These are phyloP conservation scores for Lycophotia porphyrea DNA, from an alignment of 2,888 invertebrate species.

Conservation along the genomic window DNA sequence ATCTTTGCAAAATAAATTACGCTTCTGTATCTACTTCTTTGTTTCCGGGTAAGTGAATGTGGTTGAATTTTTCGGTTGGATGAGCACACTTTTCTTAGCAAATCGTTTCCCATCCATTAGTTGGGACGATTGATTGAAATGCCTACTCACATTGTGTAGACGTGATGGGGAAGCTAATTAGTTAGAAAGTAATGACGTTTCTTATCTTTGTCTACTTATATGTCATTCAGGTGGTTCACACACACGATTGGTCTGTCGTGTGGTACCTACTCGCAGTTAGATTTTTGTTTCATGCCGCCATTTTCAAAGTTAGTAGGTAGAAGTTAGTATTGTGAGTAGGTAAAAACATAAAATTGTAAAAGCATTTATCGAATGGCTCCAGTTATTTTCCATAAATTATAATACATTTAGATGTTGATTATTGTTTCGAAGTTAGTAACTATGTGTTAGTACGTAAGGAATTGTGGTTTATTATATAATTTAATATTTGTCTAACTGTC, in stretches of 20 bases:
- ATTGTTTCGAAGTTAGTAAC: no score
- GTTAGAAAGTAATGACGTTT: constrained; percentile 21
- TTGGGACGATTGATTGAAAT: constrained; percentile 35
- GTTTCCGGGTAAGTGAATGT: constrained; percentile 30
- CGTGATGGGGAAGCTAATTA: constrained; percentile 40
- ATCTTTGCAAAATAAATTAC: constrained; percentile 23
- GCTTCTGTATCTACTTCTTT: constrained; percentile 27
- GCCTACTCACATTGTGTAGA: constrained; percentile 27
- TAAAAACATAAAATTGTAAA: neutral
- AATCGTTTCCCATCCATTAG: constrained; percentile 42
- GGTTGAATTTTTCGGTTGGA: constrained; percentile 50
- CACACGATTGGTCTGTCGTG: neutral
- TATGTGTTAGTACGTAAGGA: no score
- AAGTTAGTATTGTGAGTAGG: neutral
- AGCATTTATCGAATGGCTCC: no score
- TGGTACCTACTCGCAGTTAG: neutral
- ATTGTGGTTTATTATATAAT: neutral
- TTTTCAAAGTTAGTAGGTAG: neutral
- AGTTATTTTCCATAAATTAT: no score
- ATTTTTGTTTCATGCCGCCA: neutral
- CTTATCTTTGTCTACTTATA: neutral
- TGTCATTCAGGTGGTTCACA: constrained; percentile 11
- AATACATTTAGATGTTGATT: no score
- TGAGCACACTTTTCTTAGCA: constrained; percentile 35
- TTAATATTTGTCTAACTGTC: neutral